phyloP scores from a whole-genome alignment of 2,113 vertebrate genomes.

The Laticauda colubrina region DNA sequence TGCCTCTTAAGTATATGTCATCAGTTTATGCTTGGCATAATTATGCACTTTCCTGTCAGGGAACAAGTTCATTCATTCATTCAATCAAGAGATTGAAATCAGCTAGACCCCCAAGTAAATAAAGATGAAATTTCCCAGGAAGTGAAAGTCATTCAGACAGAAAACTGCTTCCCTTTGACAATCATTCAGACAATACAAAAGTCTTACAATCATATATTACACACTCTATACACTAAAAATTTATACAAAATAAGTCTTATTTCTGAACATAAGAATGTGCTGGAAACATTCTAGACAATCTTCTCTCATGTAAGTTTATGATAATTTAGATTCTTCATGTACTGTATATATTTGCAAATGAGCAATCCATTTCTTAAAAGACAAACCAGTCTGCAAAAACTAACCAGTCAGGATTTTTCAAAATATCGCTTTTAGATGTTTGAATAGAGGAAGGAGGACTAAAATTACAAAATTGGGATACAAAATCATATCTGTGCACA shows the following conservation, averaged over 20 bases:
- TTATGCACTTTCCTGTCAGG: not conserved
- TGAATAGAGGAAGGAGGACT: slow-evolving; percentile 3
- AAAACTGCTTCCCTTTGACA: not conserved
- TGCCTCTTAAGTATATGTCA: not conserved
- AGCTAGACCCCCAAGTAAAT: not conserved
- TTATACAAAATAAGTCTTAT: not conserved
- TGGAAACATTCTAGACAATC: slow-evolving; percentile 15
- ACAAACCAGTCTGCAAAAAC: slow-evolving; percentile 32
- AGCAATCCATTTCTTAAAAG: slow-evolving; percentile 51
- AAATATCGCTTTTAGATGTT: slow-evolving; percentile 24
- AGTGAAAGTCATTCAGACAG: not conserved
- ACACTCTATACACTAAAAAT: too few species aligned
- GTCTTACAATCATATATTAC: not conserved
- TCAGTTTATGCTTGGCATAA: not conserved
- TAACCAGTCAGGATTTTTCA: slow-evolving; percentile 25
- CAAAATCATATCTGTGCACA: not conserved
- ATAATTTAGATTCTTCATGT: slow-evolving; percentile 53
- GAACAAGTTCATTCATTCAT: not conserved
- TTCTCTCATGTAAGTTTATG: slow-evolving; percentile 57
- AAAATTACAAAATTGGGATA: not conserved
- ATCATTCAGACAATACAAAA: not conserved
- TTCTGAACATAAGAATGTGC: not conserved
- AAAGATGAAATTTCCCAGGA: not conserved
- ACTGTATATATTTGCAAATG: slow-evolving; percentile 29
- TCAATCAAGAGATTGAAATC: not conserved